Evolutionary conservation across 2,888 invertebrate genomes (phyloP).

Genomic region (Ectobius pallidus): DNA sequence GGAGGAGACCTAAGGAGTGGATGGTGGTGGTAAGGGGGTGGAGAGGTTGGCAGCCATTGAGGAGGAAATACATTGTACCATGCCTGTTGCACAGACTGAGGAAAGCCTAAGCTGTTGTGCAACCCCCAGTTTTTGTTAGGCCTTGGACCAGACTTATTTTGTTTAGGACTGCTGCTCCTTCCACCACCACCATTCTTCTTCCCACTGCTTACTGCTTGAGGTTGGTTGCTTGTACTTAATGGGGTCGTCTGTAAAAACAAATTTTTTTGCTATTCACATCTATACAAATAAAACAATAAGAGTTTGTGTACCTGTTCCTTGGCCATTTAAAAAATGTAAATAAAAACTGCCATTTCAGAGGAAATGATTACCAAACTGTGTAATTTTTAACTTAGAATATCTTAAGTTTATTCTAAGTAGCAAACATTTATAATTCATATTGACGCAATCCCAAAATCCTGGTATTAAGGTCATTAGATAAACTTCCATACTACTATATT

Average conservation of each 20-base stretch:
- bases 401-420: too few relatives aligned
- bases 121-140: conserved; percentile 31
- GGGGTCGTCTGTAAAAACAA: conserved; percentile 36
- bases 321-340: too few relatives aligned
- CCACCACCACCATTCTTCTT: conserved; percentile 19
- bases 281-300: too few relatives aligned
- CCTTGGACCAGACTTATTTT: conserved; percentile 12
- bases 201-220: background rate
- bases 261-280: too few relatives aligned
- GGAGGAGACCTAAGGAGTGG: conserved; percentile 34
- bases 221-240: conserved; percentile 34
- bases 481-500: too few relatives aligned
- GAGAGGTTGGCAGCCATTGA: conserved; percentile 36
- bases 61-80: conserved; percentile 41
- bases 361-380: too few relatives aligned
- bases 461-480: too few relatives aligned
- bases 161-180: conserved; percentile 27
- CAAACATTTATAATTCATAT: too few relatives aligned
- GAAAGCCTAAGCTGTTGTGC: conserved; percentile 26
- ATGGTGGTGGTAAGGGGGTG: conserved; percentile 38
- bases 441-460: too few relatives aligned
- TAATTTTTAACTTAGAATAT: too few relatives aligned
- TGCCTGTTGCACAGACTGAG: conserved; percentile 32
- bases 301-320: too few relatives aligned
- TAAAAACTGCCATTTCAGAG: too few relatives aligned